These are phyloP conservation scores for Drosophila mayaguana DNA, from an alignment of 2,888 invertebrate species.

Conservation along the genomic window DNA sequence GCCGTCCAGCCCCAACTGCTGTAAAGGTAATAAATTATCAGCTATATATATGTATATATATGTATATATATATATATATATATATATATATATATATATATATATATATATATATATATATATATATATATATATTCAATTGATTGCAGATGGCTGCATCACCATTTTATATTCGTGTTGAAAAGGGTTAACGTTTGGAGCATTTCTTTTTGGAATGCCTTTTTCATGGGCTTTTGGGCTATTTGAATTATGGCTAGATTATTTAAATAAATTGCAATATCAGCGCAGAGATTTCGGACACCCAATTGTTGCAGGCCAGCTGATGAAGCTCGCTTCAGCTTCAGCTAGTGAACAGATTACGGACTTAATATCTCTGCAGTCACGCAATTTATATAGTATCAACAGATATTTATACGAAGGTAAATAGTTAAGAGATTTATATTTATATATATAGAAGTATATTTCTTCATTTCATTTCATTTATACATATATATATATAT, in stretches of 20 bases:
- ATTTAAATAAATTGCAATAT: constrained; percentile 71
- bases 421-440: neutral
- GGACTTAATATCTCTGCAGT: constrained; percentile 13
- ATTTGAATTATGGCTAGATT: constrained; percentile 75
- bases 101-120: constrained; percentile 14
- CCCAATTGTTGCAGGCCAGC: constrained; percentile 1
- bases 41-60: constrained; percentile 37
- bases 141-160: constrained; percentile 70
- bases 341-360: constrained; percentile 3
- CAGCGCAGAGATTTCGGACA: constrained; percentile 37
- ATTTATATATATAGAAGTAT: neutral
- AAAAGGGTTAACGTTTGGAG: constrained; percentile 66
- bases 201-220: constrained; percentile 32
- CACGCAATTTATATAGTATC: neutral
- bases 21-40: constrained; percentile 64
- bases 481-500: neutral
- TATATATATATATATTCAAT: constrained; percentile 40
- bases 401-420: neutral
- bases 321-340: neutral
- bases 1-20: constrained; percentile 41
- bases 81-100: constrained; percentile 16
- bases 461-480: too few relatives aligned
- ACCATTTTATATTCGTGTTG: constrained; percentile 57
- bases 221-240: constrained; percentile 34
- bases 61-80: constrained; percentile 14